Evolutionary conservation across 2,888 invertebrate genomes (phyloP).

Genomic region (Limnephilus lunatus): DNA sequence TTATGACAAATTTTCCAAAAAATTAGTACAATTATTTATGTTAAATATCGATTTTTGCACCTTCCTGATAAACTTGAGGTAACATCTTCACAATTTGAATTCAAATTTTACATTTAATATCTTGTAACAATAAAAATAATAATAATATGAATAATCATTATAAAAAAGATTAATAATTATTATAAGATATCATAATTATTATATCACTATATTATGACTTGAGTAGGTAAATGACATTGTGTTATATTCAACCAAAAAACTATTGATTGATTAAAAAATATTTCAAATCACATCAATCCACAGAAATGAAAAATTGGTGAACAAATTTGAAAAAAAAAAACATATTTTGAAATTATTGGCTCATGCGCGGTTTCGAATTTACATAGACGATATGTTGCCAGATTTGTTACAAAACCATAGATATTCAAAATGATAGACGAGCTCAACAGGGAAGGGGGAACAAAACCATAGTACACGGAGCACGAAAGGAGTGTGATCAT

Average conservation of each 20-base stretch:
- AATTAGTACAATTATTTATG: background rate
- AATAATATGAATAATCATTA: background rate
- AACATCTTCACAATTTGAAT: constrained; percentile 14
- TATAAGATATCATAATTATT: background rate
- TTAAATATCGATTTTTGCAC: background rate
- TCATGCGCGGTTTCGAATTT: too few species aligned
- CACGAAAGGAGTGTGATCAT: too few species aligned
- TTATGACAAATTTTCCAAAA: too few species aligned
- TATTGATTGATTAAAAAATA: background rate
- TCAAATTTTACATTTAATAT: background rate
- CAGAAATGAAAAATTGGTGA: too few species aligned
- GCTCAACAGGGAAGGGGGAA: too few species aligned
- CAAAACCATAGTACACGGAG: too few species aligned
- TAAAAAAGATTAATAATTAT: background rate
- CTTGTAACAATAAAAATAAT: background rate
- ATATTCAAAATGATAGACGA: too few species aligned
- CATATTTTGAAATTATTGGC: too few species aligned
- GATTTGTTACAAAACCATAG: background rate
- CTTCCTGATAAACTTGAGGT: constrained; percentile 18
- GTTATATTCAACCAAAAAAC: background rate
- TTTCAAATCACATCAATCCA: background rate
- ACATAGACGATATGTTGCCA: too few species aligned
- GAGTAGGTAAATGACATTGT: background rate
- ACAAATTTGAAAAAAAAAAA: too few species aligned
- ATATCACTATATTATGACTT: background rate